A percentile compares a stretch with the other conserved stretches of the same genome.
phyloP scores from a whole-genome alignment of 2,888 invertebrate species.

The Drosophila niveifrons region DNA sequence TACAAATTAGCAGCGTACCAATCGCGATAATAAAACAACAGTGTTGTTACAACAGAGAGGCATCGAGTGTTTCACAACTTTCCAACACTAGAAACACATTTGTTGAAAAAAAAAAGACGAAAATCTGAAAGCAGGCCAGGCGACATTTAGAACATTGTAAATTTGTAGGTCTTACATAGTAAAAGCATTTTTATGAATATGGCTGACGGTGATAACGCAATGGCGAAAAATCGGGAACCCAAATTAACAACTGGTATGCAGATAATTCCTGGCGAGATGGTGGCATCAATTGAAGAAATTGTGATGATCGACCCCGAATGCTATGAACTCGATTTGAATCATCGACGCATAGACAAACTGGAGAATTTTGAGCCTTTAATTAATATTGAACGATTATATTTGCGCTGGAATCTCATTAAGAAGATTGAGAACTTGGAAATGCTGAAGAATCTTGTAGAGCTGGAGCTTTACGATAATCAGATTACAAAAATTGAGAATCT shows the following conservation, averaged over 20 bases:
- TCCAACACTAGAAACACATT: constrained; percentile 34
- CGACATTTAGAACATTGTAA: constrained; percentile 44
- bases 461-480: constrained; percentile 99
- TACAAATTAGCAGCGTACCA: neutral
- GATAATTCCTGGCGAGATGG: constrained; percentile 66
- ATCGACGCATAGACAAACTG: constrained; percentile 93
- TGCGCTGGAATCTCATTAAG: constrained; percentile 98
- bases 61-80: neutral
- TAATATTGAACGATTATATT: constrained; percentile 91
- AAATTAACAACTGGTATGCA: constrained; percentile 59
- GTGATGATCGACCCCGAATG: constrained; percentile 84
- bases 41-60: constrained; percentile 2
- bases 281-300: constrained; percentile 82
- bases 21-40: constrained; percentile 10
- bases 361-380: constrained; percentile 93
- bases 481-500: constrained; percentile 96
- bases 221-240: constrained; percentile 20
- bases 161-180: constrained; percentile 15
- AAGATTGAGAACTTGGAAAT: constrained; percentile 95
- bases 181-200: constrained; percentile 47
- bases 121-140: constrained; percentile 39
- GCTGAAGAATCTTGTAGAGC: constrained; percentile 91
- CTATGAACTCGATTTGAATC: constrained; percentile 92
- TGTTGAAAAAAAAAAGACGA: constrained; percentile 29
- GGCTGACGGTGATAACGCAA: constrained; percentile 67